Conservation (phyloP, 1,140 invertebrate genomes). For the Capitella teleta region DNA sequence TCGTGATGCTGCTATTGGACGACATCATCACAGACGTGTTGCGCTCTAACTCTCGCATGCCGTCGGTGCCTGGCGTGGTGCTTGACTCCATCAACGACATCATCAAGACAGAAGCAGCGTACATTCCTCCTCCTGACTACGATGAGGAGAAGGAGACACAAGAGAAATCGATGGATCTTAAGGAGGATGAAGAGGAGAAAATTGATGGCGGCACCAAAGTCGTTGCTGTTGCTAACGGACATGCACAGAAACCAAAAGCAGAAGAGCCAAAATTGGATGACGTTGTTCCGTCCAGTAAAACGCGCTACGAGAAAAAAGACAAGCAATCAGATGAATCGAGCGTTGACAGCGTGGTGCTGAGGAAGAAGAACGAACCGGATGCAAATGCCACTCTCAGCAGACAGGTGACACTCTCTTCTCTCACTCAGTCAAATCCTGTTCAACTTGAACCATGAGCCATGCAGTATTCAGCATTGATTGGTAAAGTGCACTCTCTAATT, state of each 20-base stretch:
- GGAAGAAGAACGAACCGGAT: neutral
- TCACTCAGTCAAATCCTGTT: too few species aligned
- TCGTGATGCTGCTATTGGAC: constrained; percentile 1
- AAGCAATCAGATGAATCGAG: neutral
- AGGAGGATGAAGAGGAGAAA: neutral
- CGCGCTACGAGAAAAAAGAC: constrained; percentile 3
- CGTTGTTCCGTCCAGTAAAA: neutral
- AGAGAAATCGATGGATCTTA: constrained; percentile 13
- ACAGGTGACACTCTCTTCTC: neutral
- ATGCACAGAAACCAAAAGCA: constrained; percentile 6
- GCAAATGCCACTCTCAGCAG: neutral
- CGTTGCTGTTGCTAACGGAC: constrained; percentile 25
- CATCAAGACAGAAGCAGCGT: neutral
- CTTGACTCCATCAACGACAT: constrained; percentile 6
- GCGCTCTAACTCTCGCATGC: constrained; percentile 20
- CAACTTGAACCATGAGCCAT: too few species aligned
- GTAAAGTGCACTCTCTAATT: too few species aligned
- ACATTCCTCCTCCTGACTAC: neutral
- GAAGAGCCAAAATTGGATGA: neutral
- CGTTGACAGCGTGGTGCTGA: neutral
- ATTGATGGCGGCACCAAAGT: constrained; percentile 13
- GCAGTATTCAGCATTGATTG: too few species aligned
- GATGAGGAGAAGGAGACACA: constrained; percentile 22
- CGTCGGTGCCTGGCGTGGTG: constrained; percentile 25
- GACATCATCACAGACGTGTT: constrained; percentile 18